Evolutionary conservation across 1,140 invertebrate species (phyloP), one percentile per base, ranked within the genome.

Genomic region (Tachypleus tridentatus): DNA sequence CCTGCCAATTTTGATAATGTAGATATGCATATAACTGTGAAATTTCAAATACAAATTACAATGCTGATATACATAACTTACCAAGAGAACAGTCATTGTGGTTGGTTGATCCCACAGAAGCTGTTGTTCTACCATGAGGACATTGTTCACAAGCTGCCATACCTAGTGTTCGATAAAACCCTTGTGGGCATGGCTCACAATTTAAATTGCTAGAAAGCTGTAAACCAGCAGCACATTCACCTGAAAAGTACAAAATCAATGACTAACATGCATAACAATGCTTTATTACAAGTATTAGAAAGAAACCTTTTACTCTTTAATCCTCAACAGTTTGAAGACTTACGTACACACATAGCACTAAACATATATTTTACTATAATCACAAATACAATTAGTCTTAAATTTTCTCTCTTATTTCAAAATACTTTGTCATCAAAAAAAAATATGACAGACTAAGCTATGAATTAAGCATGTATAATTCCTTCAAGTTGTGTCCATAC

Each of bases 11-110:
- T 29, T 29, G 29, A 29, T 29, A 29, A 29, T 29, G 29, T 29
- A 29, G 29, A 29, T 29, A 29, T 29, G 29, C 29, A 29, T 64
- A 47, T 48, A 5, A n/a, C n/a, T 54, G 7, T 54, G 53, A 8
- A 8, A 54, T 54, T 54, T 1, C 53, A 54, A 54, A n/a, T n/a
- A 8, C 53, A 8, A 54, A 5, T 51, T 61, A 59, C 29, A 64
- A 63, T 50, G 50, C 9, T 61, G 57, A 47, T 7, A n/a, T 48
- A 63, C 10, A 53, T 2, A 59, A 67, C 57, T 67, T 74, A 65
- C 77, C 93, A 9, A 95, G 77, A 0, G 91, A 91, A 76, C 97
- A 99, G 74, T 98, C 91, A 71, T 93, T 87, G 11, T 91, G 83
- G 3, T 87, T 85, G 0, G 85, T 84, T 0, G 93, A 87, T 47